A percentile compares a stretch with the other conserved stretches of the same genome.
These are phyloP conservation scores for Phymorhynchus buccinoides DNA, from an alignment of 1,140 invertebrate species.

Conservation along the genomic window DNA sequence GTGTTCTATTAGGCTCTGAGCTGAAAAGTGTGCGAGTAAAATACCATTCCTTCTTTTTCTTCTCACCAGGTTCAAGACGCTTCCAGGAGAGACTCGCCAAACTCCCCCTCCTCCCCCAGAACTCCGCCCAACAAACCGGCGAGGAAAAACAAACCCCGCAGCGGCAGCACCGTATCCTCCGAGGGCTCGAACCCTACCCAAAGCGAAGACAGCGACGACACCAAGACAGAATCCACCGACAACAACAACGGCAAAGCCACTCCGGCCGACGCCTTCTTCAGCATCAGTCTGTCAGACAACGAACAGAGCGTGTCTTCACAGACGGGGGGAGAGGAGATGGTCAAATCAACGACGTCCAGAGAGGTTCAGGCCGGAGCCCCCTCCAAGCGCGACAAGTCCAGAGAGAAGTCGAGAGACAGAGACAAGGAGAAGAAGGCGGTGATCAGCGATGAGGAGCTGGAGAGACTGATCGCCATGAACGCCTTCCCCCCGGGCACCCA, in stretches of 20 bases:
- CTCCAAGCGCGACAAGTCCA: background rate
- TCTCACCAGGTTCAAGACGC: slow-evolving; percentile 37
- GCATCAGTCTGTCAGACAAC: background rate
- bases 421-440: slow-evolving; percentile 43
- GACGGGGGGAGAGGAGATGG: slow-evolving; percentile 38
- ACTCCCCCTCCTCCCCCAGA: slow-evolving; percentile 32
- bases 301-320: slow-evolving; percentile 16
- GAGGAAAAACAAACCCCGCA: slow-evolving; percentile 58
- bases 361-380: slow-evolving; percentile 19
- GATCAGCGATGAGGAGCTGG: slow-evolving; percentile 41
- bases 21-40: no score
- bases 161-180: slow-evolving; percentile 23
- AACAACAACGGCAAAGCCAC: no score
- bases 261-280: background rate
- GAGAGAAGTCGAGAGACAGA: slow-evolving; percentile 45
- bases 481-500: slow-evolving; percentile 41
- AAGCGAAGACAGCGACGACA: no score
- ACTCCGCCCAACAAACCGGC: slow-evolving; percentile 56
- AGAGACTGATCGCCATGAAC: slow-evolving; percentile 49
- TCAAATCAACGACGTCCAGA: slow-evolving; percentile 35
- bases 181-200: no score
- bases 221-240: no score
- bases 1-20: no score
- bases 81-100: background rate
- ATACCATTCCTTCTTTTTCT: no score